Percentiles rank a stretch among this genome's conserved stretches.
phyloP scores from a whole-genome alignment of 2,888 invertebrate genomes.

The Drosophila glabriapex region DNA sequence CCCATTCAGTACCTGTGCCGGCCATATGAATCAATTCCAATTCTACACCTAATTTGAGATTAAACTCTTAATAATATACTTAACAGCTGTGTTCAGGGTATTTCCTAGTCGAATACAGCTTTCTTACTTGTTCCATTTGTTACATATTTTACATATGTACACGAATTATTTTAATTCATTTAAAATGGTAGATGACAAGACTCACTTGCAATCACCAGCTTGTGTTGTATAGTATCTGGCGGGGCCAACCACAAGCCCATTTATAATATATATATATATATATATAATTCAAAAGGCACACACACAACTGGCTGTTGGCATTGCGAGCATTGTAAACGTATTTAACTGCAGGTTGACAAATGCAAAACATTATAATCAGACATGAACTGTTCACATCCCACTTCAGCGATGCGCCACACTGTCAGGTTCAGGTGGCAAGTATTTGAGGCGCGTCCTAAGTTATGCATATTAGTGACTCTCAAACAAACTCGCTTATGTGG shows the following conservation, averaged over 20 bases:
- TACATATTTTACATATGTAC: not conserved
- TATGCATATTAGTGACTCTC: slow-evolving; percentile 32
- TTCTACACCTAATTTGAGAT: not conserved
- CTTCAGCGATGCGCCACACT: slow-evolving; percentile 1
- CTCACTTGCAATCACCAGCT: not conserved
- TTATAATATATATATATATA: too few species aligned
- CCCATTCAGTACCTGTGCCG: not conserved
- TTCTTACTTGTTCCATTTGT: not conserved
- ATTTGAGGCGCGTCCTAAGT: slow-evolving; percentile 27
- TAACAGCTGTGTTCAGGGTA: not conserved
- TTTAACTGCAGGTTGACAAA: slow-evolving; percentile 64
- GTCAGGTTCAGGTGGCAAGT: slow-evolving; percentile 27
- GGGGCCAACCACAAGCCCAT: not conserved
- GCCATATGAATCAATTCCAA: not conserved
- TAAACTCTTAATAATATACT: fast-evolving
- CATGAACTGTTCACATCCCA: not conserved
- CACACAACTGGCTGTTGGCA: not conserved
- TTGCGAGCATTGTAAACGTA: slow-evolving; percentile 50
- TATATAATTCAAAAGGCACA: not conserved
- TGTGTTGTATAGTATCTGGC: not conserved
- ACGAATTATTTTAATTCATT: not conserved
- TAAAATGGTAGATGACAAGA: not conserved
- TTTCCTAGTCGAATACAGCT: not conserved
- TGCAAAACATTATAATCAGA: slow-evolving; percentile 49
- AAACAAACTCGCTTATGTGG: slow-evolving; percentile 6